Base-by-base conservation (phyloP, 1,140 invertebrate species). In the Phortica variegata region DNA sequence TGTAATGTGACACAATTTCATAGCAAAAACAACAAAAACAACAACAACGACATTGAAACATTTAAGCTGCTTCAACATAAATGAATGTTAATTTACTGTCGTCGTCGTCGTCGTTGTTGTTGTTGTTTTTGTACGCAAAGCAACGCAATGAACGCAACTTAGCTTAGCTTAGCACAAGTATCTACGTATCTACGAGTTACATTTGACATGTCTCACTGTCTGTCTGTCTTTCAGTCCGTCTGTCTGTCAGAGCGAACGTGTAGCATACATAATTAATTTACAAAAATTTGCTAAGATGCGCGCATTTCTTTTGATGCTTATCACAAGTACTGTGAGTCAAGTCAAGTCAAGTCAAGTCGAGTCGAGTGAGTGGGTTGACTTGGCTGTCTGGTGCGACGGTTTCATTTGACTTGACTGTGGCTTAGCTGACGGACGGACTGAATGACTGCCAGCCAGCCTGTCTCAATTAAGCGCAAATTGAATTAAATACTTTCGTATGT, bases 241-340 rank as follows among this genome's bases (percentile, higher is more conserved):
- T 58, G 57, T 48, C 53, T 55, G 44, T 48, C 36, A 51, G 31
- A 26, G 26, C 37, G 48, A 40, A 53, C 54, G 54, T 45, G 47
- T 47, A 43, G 58, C 54, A 60, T 61, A 53, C 58, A 61, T 61
- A 61, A 61, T 61, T 61, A 57, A 61, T 61, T 61, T 61, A 57
- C 49, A 61, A 61, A 61, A 26, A 26, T n/a, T 60, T 61, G 58
- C 60, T 61, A 54, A 54, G 50, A 60, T 54, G 43, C 44, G 54
- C 56, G 53, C 46, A 53, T 45, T 58, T 58, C 56, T 58, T 58
- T 58, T 58, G 42, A 58, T 54, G 56, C 55, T 54, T 58, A 58
- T 58, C 50, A 58, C 58, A 40, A 45, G 55, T 40, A 38, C 7
- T 18, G 29, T 49, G 21, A 19, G 49, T 47, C 12, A 29, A 29